Evolutionary conservation across 1,140 invertebrate species (phyloP), one percentile per base, ranked within the genome.

Genomic region (Eupristina koningsbergeri): DNA sequence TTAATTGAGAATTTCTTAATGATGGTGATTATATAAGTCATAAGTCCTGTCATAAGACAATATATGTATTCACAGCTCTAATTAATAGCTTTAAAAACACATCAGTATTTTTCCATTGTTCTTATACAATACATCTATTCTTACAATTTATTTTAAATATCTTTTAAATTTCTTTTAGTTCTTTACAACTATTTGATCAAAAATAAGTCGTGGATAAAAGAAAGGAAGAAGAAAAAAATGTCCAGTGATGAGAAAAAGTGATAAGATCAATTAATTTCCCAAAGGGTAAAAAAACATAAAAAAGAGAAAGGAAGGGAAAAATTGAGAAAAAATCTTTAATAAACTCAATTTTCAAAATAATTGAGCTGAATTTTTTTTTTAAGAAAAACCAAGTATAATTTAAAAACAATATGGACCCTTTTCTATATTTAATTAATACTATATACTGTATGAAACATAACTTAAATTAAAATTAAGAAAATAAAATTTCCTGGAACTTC

Each of bases 221-320:
- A 58, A 58, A 58, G 26, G 53, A 5, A 58, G 13, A 22, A 34
- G 64, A 76, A 8, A 15, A 50, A 50, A 17, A 17, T 15, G 15
- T 13, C 9, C 47, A 45, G 15, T 15, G 47, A 17, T 7, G 15
- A 50, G 50, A 29, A 36, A 39, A 61, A 81, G 8, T 41, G 36
- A 50, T 61, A 81, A 81, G 69, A 81, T 82, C 73, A 76, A 82
- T 82, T 76, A 82, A 82, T 82, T 76, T 76, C 29, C 73, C 58
- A 76, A n/a, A 45, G 73, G 81, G 47, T 41, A 53, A n/a, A 39
- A 64, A 26, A 50, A 47, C 8, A 61, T 45, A 58, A 41, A 31
- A 19, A 17, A 8, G 47, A 11, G 36, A 67, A 45, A 7, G 5
- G 15, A 36, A 67, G 64, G 36, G 13, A 19, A 36, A 64, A 29